These are phyloP conservation scores for Xerus inauris DNA, from an alignment of 2,113 vertebrate genomes.

Conservation along the genomic window DNA sequence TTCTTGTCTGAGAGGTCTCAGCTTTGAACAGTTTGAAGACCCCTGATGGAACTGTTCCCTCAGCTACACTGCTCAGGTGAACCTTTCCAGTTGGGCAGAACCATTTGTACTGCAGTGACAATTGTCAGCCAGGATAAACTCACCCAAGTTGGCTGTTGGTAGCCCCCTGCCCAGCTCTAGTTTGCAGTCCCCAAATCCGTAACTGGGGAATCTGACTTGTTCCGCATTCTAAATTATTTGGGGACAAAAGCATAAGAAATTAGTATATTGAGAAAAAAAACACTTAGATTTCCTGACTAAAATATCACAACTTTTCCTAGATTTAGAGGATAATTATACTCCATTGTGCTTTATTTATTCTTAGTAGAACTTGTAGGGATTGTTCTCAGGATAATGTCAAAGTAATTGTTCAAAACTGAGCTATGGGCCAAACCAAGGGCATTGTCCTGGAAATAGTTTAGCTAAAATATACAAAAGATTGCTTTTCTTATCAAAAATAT, in stretches of 20 bases:
- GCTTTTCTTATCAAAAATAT: conserved; percentile 76
- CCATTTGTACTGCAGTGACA: conserved; percentile 11
- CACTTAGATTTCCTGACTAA: conserved; percentile 86
- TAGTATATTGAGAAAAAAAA: conserved; percentile 78
- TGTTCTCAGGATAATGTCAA: conserved; percentile 86
- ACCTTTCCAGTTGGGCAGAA: neutral
- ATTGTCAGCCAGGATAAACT: conserved; percentile 42
- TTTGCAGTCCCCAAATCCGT: neutral
- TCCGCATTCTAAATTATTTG: conserved; percentile 77
- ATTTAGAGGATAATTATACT: conserved; percentile 84
- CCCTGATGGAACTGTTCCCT: neutral
- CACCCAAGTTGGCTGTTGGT: neutral
- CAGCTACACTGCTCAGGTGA: neutral
- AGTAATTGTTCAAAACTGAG: conserved; percentile 81
- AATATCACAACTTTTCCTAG: conserved; percentile 82
- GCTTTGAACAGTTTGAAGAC: neutral
- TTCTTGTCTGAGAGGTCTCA: neutral
- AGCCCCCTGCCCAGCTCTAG: neutral
- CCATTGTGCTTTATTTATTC: conserved; percentile 87
- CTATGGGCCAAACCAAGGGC: conserved; percentile 65
- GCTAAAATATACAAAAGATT: conserved; percentile 63
- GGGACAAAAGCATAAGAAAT: conserved; percentile 75
- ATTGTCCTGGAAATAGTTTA: conserved; percentile 73
- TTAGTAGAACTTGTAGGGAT: conserved; percentile 81
- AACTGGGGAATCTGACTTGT: conserved; percentile 69